These are phyloP conservation scores for Pediacus dermestoides DNA, from an alignment of 2,888 invertebrate genomes.

Conservation along the genomic window DNA sequence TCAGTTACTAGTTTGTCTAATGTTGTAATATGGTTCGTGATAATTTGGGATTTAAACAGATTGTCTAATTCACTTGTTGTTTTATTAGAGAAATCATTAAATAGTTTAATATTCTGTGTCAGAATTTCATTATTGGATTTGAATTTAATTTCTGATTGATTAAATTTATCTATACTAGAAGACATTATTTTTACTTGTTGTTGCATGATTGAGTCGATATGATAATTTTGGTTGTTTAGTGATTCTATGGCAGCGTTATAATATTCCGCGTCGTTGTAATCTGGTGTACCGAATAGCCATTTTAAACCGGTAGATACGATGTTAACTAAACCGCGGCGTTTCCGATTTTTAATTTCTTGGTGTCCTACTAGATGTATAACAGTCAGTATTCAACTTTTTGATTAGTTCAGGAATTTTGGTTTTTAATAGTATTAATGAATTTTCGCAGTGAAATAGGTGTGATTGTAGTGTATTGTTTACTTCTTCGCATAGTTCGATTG, in stretches of 20 bases:
- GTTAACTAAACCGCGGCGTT: background rate
- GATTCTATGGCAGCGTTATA: background rate
- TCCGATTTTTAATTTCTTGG: background rate
- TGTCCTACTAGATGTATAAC: background rate
- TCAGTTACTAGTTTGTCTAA: background rate
- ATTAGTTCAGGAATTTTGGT: background rate
- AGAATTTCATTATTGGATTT: too few relatives aligned
- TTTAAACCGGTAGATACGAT: background rate
- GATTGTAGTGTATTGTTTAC: background rate
- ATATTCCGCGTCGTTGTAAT: background rate
- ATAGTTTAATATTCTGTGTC: background rate
- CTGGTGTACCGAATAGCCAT: slow-evolving; percentile 1
- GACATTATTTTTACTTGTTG: background rate
- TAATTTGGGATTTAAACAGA: background rate
- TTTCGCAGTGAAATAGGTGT: background rate
- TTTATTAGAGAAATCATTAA: background rate
- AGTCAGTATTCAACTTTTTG: too few relatives aligned
- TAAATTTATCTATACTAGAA: background rate
- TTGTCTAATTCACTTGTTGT: background rate
- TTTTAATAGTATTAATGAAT: background rate
- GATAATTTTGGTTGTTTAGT: background rate
- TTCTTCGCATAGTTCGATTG: background rate
- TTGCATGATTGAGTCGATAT: background rate
- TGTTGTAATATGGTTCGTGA: background rate
- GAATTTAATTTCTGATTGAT: too few relatives aligned